phyloP scores from a whole-genome alignment of 2,113 vertebrate species.

The Tympanuchus pallidicinctus region DNA sequence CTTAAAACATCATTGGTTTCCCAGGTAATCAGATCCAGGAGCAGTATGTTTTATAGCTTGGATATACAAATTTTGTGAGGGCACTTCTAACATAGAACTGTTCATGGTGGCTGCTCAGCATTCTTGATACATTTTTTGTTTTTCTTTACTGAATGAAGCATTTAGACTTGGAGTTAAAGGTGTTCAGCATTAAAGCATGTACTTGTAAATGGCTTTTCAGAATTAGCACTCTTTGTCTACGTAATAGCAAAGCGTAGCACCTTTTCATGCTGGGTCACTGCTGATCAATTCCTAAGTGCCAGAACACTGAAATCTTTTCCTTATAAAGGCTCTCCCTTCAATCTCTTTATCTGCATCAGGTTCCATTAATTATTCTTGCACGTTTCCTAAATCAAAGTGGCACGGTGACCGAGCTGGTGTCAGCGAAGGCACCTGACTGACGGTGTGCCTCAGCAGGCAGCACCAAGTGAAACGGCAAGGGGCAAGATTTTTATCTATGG shows the following conservation, averaged over 20 bases:
- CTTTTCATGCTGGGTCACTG: neutral
- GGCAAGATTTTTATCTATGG: neutral
- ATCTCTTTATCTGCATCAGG: neutral
- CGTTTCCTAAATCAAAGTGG: neutral
- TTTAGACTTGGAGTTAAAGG: neutral
- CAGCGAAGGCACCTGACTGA: neutral
- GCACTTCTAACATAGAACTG: neutral
- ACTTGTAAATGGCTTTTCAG: neutral
- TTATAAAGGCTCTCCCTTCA: neutral
- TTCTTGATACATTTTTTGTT: neutral
- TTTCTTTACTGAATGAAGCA: neutral
- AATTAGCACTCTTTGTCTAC: neutral
- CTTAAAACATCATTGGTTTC: neutral
- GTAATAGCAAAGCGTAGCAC: neutral
- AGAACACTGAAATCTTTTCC: neutral
- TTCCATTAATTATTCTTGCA: neutral
- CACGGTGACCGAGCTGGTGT: neutral
- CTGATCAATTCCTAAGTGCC: neutral
- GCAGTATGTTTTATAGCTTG: neutral
- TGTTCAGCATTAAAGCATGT: neutral
- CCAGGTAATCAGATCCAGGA: neutral
- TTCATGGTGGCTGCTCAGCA: neutral
- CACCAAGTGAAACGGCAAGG: neutral
- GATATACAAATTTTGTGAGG: neutral
- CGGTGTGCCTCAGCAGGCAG: accelerated